These are phyloP conservation scores for Tenthredo distinguenda DNA, from an alignment of 2,888 invertebrate genomes.

Conservation along the genomic window DNA sequence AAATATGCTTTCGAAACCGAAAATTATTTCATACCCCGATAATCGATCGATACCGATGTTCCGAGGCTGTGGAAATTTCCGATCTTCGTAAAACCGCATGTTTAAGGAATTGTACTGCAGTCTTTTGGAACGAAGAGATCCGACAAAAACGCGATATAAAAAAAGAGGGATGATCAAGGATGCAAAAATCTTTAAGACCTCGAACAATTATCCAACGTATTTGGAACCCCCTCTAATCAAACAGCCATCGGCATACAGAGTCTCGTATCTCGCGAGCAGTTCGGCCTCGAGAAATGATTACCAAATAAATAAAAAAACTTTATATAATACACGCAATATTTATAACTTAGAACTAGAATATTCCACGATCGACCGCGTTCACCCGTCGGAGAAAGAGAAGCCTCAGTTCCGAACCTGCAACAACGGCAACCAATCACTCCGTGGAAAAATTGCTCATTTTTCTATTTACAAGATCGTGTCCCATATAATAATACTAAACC, in stretches of 20 bases:
- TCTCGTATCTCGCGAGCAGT: not conserved
- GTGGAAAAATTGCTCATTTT: not conserved
- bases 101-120: not conserved
- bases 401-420: not conserved
- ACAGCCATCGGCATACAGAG: not conserved
- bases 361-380: not conserved
- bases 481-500: constrained; percentile 10
- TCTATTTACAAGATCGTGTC: constrained; percentile 24
- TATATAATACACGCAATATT: constrained; percentile 74
- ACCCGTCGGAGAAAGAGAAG: not conserved
- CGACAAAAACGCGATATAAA: not conserved
- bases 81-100: not conserved
- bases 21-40: not conserved
- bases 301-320: constrained; percentile 73
- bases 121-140: not conserved
- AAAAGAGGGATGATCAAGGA: not conserved
- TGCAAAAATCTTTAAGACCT: not conserved
- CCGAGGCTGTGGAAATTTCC: not conserved
- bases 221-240: not conserved
- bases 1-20: not conserved
- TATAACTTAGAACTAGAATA: constrained; percentile 57
- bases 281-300: constrained; percentile 54
- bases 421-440: not conserved
- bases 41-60: not conserved
- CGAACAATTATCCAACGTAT: not conserved